Evolutionary conservation across 2,113 vertebrate species (phyloP).

Genomic region (Rallus limicola): DNA sequence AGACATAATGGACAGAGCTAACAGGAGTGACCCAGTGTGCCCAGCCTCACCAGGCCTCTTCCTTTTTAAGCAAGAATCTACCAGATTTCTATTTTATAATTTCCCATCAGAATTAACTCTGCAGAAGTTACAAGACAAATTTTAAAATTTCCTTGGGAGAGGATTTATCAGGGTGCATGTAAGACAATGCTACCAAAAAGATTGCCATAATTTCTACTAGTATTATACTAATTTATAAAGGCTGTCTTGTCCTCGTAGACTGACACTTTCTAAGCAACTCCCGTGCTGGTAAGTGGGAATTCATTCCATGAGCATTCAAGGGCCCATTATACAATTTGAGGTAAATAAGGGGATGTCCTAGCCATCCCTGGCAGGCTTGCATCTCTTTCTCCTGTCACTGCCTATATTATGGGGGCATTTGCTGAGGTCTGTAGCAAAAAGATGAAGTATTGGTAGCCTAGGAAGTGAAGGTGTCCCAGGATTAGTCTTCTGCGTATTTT

Average conservation of each 20-base stretch:
- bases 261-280: conserved; percentile 63
- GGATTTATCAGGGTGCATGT: conserved; percentile 72
- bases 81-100: conserved; percentile 83
- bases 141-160: conserved; percentile 74
- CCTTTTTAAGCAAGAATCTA: conserved; percentile 78
- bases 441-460: not conserved
- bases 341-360: not conserved
- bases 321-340: not conserved
- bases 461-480: not conserved
- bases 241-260: conserved; percentile 73
- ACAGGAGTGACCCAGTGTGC: conserved; percentile 57
- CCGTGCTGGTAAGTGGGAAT: conserved; percentile 53
- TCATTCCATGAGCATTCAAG: conserved; percentile 13
- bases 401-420: not conserved
- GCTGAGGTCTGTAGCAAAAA: not conserved
- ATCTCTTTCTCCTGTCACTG: not conserved
- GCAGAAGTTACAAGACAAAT: conserved; percentile 52
- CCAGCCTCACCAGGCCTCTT: conserved; percentile 73
- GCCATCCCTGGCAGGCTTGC: not conserved
- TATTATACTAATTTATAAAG: conserved; percentile 78
- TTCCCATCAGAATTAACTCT: conserved; percentile 77
- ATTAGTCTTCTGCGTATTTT: not conserved
- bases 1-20: conserved; percentile 88
- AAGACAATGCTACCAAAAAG: conserved; percentile 70
- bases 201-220: conserved; percentile 73